Evolutionary conservation across 2,113 vertebrate species (phyloP).

Genomic region (Fregetta grallaria): DNA sequence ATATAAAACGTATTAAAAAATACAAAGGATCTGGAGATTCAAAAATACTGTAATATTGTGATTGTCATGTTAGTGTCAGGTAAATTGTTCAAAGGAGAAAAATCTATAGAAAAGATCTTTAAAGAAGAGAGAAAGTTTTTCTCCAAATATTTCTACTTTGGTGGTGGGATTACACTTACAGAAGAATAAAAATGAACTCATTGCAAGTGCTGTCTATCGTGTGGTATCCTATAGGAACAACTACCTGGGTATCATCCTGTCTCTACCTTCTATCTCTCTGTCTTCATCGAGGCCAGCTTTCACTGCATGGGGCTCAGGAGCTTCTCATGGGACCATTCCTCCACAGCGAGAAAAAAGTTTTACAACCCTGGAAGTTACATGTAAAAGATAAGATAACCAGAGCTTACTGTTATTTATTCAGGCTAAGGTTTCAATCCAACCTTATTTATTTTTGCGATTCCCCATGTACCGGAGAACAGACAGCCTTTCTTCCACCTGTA

Average conservation of each 20-base stretch:
- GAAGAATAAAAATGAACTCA: not conserved
- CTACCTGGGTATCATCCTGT: no score
- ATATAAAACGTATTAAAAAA: no score
- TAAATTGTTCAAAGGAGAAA: not conserved
- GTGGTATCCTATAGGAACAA: not conserved
- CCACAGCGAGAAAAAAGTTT: not conserved
- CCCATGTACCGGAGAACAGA: not conserved
- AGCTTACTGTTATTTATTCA: not conserved
- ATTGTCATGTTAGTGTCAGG: not conserved
- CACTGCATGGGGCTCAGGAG: not conserved
- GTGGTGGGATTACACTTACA: not conserved
- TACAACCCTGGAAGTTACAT: not conserved
- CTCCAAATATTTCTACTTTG: not conserved
- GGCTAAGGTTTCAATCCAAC: not conserved
- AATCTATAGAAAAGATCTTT: not conserved
- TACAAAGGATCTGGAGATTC: not conserved
- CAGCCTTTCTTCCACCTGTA: not conserved
- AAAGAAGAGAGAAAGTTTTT: not conserved
- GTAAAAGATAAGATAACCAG: not conserved
- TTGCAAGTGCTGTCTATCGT: not conserved
- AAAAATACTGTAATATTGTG: not conserved
- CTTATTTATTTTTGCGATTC: not conserved
- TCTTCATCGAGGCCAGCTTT: not conserved
- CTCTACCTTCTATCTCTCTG: not conserved
- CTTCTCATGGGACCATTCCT: not conserved